phyloP scores from a whole-genome alignment of 2,888 invertebrate genomes.

The Orthosia cruda region DNA sequence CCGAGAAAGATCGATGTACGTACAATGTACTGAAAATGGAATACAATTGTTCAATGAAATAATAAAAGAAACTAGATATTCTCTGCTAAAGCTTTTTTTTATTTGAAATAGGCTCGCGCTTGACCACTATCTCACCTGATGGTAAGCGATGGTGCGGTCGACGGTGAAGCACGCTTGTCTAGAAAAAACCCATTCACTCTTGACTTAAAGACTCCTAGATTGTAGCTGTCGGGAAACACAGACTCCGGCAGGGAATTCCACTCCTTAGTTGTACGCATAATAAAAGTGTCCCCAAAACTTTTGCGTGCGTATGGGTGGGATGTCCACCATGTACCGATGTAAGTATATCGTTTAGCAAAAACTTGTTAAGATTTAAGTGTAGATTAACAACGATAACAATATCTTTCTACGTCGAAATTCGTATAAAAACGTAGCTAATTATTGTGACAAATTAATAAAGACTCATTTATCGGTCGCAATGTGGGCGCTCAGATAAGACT shows the following conservation, averaged over 20 bases:
- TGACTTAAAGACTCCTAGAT: no score
- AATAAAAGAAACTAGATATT: background rate
- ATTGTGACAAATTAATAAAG: conserved; percentile 36
- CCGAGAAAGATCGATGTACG: conserved; percentile 37
- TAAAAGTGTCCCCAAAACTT: no score
- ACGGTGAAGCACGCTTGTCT: no score
- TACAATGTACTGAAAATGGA: conserved; percentile 14
- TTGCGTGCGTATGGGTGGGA: no score
- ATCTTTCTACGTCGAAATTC: conserved; percentile 10
- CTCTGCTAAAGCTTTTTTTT: background rate
- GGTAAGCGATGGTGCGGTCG: no score
- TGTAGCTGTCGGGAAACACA: no score
- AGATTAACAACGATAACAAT: conserved; percentile 1
- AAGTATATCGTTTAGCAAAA: background rate
- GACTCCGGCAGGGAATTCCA: no score
- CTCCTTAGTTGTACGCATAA: no score
- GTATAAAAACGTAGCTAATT: conserved; percentile 5
- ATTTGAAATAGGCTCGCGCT: no score
- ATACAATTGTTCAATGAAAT: conserved; percentile 19
- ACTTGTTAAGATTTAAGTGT: background rate
- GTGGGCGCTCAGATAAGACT: conserved; percentile 43
- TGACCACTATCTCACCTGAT: no score
- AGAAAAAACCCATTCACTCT: no score
- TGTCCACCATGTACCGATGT: no score
- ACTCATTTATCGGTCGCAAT: conserved; percentile 26